These are phyloP conservation scores for Bothrops jararaca DNA, from an alignment of 2,113 vertebrate species.

Conservation along the genomic window DNA sequence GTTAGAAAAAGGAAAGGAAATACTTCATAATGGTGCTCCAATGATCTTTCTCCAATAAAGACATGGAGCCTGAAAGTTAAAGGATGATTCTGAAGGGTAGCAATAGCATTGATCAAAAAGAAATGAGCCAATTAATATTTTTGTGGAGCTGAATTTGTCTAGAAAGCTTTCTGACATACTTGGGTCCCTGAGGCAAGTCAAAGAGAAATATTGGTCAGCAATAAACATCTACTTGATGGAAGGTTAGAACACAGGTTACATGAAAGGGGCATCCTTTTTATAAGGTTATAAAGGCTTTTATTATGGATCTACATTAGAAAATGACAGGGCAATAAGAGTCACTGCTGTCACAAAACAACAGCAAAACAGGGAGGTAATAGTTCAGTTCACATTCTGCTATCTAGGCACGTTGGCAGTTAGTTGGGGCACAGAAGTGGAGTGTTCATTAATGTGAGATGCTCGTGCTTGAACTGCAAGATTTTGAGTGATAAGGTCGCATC, in stretches of 20 bases:
- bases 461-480: constrained; percentile 13
- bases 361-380: neutral
- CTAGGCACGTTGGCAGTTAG: constrained; percentile 26
- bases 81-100: neutral
- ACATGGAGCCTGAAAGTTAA: neutral
- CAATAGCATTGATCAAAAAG: neutral
- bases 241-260: constrained; percentile 5
- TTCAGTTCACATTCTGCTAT: constrained; percentile 16
- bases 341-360: constrained; percentile 26
- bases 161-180: neutral
- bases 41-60: neutral
- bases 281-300: neutral
- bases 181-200: constrained; percentile 17
- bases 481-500: neutral
- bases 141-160: neutral
- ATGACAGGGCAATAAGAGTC: constrained; percentile 36
- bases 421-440: neutral
- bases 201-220: constrained; percentile 3
- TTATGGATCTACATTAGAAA: constrained; percentile 8
- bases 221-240: neutral
- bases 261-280: constrained; percentile 15
- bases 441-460: neutral
- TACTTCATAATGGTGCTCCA: neutral
- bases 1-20: neutral
- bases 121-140: neutral